Evolutionary conservation across 2,113 vertebrate species (phyloP).

Genomic region (Mixornis gularis): DNA sequence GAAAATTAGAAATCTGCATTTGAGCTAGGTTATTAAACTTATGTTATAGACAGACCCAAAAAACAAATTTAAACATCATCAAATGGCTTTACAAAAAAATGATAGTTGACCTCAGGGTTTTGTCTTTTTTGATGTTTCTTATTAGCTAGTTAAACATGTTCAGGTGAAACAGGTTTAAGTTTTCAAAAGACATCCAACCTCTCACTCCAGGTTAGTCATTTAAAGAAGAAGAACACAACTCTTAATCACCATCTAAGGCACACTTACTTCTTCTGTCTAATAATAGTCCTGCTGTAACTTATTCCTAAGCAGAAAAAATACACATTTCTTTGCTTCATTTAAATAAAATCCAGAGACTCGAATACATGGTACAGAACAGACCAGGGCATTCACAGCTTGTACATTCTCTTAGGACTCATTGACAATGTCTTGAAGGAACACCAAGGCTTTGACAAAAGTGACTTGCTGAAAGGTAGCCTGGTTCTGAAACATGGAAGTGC

Average conservation of each 20-base stretch:
- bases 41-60: slow-evolving; percentile 92
- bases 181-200: slow-evolving; percentile 84
- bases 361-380: slow-evolving; percentile 48
- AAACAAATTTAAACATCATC: slow-evolving; percentile 90
- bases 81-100: slow-evolving; percentile 86
- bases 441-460: slow-evolving; percentile 84
- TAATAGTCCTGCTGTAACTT: slow-evolving; percentile 66
- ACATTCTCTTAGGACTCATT: slow-evolving; percentile 13
- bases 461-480: slow-evolving; percentile 34
- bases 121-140: slow-evolving; percentile 87
- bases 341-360: slow-evolving; percentile 63
- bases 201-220: slow-evolving; percentile 83
- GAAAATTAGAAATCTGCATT: slow-evolving; percentile 90
- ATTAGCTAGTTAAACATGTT: slow-evolving; percentile 96
- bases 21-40: slow-evolving; percentile 93
- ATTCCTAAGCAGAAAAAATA: slow-evolving; percentile 70
- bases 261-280: slow-evolving; percentile 77
- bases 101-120: slow-evolving; percentile 82
- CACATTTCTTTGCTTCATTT: slow-evolving; percentile 56
- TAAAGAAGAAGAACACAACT: slow-evolving; percentile 75
- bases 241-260: slow-evolving; percentile 74
- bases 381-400: slow-evolving; percentile 18
- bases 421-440: slow-evolving; percentile 53
- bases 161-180: slow-evolving; percentile 88
- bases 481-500: not conserved